These are phyloP conservation scores for Dryobota labecula DNA, from an alignment of 2,888 invertebrate species.

Conservation along the genomic window DNA sequence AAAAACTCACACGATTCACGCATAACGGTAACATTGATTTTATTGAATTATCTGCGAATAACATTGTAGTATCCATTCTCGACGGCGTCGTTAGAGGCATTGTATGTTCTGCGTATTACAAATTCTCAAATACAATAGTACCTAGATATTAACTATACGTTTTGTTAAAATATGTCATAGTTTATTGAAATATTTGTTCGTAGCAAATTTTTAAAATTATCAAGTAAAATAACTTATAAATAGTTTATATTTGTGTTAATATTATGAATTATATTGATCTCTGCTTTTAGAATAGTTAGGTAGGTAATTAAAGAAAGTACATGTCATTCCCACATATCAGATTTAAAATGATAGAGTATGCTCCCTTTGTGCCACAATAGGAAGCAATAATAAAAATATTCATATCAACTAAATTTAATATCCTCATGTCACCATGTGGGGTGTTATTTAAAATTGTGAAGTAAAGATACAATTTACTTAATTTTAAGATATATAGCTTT, in stretches of 20 bases:
- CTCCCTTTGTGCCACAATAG: conserved; percentile 80
- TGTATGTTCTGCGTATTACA: conserved; percentile 3
- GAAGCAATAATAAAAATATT: conserved; percentile 69
- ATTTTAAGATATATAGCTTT: conserved; percentile 74
- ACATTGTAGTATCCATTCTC: neutral
- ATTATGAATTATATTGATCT: conserved; percentile 53
- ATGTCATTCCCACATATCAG: conserved; percentile 84
- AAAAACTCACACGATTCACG: neutral
- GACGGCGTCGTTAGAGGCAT: neutral
- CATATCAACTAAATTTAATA: conserved; percentile 55
- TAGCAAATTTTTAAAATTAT: conserved; percentile 23
- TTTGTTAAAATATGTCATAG: conserved; percentile 58
- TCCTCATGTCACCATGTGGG: conserved; percentile 17
- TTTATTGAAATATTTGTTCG: conserved; percentile 58
- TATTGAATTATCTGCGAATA: conserved; percentile 12
- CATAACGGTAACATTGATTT: neutral
- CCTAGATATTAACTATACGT: conserved; percentile 40
- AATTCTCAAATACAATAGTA: conserved; percentile 30
- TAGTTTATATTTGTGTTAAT: conserved; percentile 48
- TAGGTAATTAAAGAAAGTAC: conserved; percentile 71
- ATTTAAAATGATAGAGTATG: conserved; percentile 65
- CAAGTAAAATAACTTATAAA: conserved; percentile 16
- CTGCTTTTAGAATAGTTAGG: conserved; percentile 64
- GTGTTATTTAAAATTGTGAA: conserved; percentile 38
- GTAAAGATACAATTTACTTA: conserved; percentile 30